Evolutionary conservation across 2,113 vertebrate species (phyloP).

Genomic region (Mormoops blainvillei): DNA sequence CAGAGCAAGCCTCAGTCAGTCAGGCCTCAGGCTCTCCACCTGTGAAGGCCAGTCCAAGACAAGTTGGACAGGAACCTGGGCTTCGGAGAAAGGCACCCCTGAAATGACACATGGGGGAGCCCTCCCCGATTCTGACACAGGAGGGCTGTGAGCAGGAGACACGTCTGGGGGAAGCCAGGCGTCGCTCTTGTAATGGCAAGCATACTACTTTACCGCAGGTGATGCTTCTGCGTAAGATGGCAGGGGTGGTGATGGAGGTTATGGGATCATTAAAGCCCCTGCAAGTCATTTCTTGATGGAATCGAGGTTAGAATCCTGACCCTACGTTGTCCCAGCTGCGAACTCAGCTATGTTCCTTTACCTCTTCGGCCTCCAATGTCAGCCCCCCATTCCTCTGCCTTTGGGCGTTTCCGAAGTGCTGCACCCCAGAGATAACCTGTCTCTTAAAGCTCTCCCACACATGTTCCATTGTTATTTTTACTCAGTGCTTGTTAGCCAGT

Average conservation of each 20-base stretch:
- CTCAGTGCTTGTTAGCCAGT: neutral
- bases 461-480: neutral
- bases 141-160: neutral
- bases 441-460: neutral
- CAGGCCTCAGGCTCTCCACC: no score
- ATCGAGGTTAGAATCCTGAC: neutral
- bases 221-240: neutral
- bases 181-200: neutral
- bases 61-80: neutral
- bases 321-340: neutral
- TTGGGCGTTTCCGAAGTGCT: neutral
- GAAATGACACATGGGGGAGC: neutral
- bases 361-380: neutral
- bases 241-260: neutral
- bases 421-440: neutral
- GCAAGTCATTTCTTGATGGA: neutral
- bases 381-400: neutral
- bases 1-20: neutral
- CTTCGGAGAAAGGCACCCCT: neutral
- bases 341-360: neutral
- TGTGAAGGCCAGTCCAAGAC: neutral
- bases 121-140: neutral
- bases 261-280: neutral
- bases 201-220: neutral
- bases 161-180: neutral